Base-by-base conservation (phyloP, 1,140 invertebrate species). In the Galleria mellonella region DNA sequence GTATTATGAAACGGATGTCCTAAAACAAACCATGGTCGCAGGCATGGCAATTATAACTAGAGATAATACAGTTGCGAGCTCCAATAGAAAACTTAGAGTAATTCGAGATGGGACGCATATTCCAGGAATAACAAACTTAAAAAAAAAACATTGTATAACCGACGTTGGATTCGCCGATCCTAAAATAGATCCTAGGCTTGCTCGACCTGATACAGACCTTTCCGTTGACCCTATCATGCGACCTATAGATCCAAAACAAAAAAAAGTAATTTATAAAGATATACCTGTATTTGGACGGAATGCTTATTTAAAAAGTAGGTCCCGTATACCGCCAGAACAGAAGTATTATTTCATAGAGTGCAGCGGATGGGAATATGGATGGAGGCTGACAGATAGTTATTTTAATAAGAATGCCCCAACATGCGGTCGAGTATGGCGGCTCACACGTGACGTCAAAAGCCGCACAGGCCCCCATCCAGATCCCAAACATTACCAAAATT, bases 391-490 rank as follows among this genome's bases (percentile, higher is more conserved):
- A 0, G 63, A 67, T 27, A 62, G 59, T 14, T 43, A 11, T 10
- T 59, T 62, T 15, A 30, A 27, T 9, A 55, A 11, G 12, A 27
- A 47, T 27, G 33, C 37, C 0, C 52, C 52, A 1, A 12, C 17
- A 9, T 39, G 11, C 13, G 51, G 52, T 4, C 55, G 55, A 0
- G 50, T 55, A 5, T 50, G 51, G 37, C 31, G 39, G 0, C 35
- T 64, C 23, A 57, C 48, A 2, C 39, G 47, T 2, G 53, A 38
- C n/a, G 10, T 54, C 1, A 51, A 28, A 29, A 59, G 47, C 9
- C 55, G 61, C 11, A 53, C 42, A n/a, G 65, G 65, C 0, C 53
- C 65, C 0, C 55, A 62, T 23, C 65, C 61, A 9, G 65, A 68
- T 27, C 65, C 65, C 0, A 6, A 10, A n/a, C 50, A 68, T 54